These are phyloP conservation scores for Coelopa frigida DNA, from an alignment of 1,140 invertebrate genomes.

Conservation along the genomic window DNA sequence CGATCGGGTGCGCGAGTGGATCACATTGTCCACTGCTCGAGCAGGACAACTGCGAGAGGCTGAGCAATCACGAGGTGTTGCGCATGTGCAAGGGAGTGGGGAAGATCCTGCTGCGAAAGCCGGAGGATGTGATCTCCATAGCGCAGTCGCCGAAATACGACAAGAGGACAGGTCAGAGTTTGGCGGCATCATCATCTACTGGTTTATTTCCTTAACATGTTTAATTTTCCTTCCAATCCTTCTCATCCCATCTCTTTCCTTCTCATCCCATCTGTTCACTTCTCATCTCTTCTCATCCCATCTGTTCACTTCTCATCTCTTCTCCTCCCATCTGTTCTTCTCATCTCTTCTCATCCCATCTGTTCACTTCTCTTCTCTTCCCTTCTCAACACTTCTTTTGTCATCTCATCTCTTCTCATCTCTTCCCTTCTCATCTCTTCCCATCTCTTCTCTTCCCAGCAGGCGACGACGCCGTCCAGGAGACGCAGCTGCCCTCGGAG, in stretches of 20 bases:
- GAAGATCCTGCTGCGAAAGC: constrained; percentile 61
- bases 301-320: too few relatives aligned
- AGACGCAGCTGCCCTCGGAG: constrained; percentile 66
- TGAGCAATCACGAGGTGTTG: constrained; percentile 67
- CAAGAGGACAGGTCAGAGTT: constrained; percentile 31
- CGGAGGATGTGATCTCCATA: constrained; percentile 55
- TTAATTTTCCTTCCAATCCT: not conserved
- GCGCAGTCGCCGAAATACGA: constrained; percentile 34
- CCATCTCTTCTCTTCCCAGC: constrained; percentile 14
- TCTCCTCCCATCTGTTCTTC: too few relatives aligned
- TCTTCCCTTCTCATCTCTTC: not conserved
- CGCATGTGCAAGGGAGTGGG: constrained; percentile 74
- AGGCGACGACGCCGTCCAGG: constrained; percentile 29
- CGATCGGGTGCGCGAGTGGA: constrained; percentile 64
- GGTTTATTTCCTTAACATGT: too few relatives aligned
- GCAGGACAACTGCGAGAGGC: constrained; percentile 51
- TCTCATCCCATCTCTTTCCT: not conserved
- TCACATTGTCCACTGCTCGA: constrained; percentile 49
- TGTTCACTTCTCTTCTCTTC: too few relatives aligned
- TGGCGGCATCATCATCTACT: too few relatives aligned
- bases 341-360: too few relatives aligned
- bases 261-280: too few relatives aligned
- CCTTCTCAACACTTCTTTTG: too few relatives aligned
- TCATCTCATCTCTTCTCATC: too few relatives aligned
- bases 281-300: too few relatives aligned